Conservation (phyloP, 2,797 vertebrate species). For the Cottoperca gobio region DNA sequence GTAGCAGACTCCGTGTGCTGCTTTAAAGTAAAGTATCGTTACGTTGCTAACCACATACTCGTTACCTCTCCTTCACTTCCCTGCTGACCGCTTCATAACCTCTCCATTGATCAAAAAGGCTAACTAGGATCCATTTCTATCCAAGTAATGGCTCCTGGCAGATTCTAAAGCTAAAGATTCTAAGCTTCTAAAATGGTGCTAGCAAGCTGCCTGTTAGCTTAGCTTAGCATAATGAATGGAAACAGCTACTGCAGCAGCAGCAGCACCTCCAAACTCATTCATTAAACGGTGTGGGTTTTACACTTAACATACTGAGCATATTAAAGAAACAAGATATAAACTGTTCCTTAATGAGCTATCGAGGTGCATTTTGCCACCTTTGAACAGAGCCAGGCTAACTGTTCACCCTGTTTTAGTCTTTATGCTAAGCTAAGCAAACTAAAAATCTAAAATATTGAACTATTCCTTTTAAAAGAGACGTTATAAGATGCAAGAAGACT, state of each 20-base stretch:
- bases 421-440: not conserved
- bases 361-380: too few species aligned
- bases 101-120: constrained; percentile 46
- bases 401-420: not conserved
- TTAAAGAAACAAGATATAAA: too few species aligned
- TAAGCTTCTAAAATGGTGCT: not conserved
- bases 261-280: too few species aligned
- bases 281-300: too few species aligned
- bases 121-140: constrained; percentile 53
- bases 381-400: too few species aligned
- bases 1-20: not conserved
- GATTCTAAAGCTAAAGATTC: too few species aligned
- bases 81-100: constrained; percentile 41
- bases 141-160: constrained; percentile 44
- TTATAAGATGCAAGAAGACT: not conserved
- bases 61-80: constrained; percentile 1
- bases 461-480: not conserved
- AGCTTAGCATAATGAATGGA: not conserved
- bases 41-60: constrained; percentile 4
- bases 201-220: not conserved
- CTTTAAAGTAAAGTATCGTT: constrained; percentile 12
- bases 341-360: too few species aligned
- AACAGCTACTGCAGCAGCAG: too few species aligned
- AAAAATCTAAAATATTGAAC: not conserved
- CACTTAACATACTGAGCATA: too few species aligned